Base-by-base conservation (phyloP, 2,797 vertebrate genomes). In the Micromesistius poutassou region DNA sequence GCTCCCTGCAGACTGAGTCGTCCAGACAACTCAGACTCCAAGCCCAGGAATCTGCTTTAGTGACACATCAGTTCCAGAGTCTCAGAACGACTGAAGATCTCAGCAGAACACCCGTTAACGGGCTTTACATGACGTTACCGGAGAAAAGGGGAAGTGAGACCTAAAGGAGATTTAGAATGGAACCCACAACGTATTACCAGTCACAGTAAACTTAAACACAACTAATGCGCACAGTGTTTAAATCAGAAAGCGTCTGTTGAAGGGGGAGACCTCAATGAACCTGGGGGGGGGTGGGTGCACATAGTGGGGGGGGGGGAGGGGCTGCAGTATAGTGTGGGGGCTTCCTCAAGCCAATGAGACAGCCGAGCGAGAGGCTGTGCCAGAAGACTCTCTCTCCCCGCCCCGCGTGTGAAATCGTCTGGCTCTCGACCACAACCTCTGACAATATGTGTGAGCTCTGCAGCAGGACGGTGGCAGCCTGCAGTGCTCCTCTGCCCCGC, bases 21-120 rank as follows among this genome's bases (percentile, higher is more conserved):
- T 87, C 90, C 78, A 73, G 89, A 89, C 91, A 86, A 88, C 91
- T 86, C 80, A 68, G 19, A 77, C 62, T 25, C 84, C 83, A 28
- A 74, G 36, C 74, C n/a, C 1, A 84, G 88, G 87, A 90, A 91
- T 91, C 77, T 74, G 36, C 79, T 80, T 87, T 36, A 80, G 80
- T 85, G 75, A 74, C 16, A 73, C 77, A 10, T 50, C 28, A 1
- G 9, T 5, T 16, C 30, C 5, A 0, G 1, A 14, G 3, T 14
- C 30, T 0, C 40, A 30, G 6, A 1, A 25, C 55, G 0, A 66
- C n/a, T 5, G 22, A 83, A 72, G 83, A 70, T 83, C 40, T 74
- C 77, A 38, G 14, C 55, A 73, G 50, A 3, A 10, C n/a, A 5
- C 1, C 9, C 2, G 28, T 10, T 38, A 9, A 25, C 0, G 1